Conservation (phyloP, 2,888 invertebrate species). For the Aphelenchoides bicaudatus region DNA sequence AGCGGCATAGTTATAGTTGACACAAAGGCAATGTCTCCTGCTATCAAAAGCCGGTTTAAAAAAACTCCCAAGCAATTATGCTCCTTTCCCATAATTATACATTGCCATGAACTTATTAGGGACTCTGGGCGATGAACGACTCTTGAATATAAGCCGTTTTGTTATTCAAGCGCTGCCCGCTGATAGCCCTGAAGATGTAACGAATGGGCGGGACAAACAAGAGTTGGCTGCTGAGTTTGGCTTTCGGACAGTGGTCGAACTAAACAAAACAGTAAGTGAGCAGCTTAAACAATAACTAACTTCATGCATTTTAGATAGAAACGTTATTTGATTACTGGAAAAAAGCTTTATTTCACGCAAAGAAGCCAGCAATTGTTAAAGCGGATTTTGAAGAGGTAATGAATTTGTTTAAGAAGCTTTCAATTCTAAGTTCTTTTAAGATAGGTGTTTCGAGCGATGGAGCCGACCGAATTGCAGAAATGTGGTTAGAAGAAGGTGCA, state of each 20-base stretch:
- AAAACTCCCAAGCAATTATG: too few species aligned
- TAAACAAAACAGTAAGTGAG: slow-evolving; percentile 4
- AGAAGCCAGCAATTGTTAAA: slow-evolving; percentile 3
- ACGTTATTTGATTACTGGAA: slow-evolving; percentile 6
- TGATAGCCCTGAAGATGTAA: neutral
- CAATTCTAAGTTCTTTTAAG: neutral
- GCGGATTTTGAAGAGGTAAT: slow-evolving; percentile 2
- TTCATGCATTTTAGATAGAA: slow-evolving; percentile 12
- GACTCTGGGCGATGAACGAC: too few species aligned
- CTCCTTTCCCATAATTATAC: too few species aligned
- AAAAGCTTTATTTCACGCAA: neutral
- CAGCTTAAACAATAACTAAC: neutral
- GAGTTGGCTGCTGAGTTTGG: neutral
- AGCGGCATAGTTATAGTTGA: too few species aligned
- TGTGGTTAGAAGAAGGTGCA: slow-evolving; percentile 14
- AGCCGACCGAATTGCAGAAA: neutral
- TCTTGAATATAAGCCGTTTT: neutral
- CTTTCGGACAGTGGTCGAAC: neutral
- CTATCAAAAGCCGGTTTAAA: too few species aligned
- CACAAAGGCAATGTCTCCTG: too few species aligned
- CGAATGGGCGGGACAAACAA: neutral
- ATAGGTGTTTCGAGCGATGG: neutral
- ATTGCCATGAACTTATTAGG: too few species aligned
- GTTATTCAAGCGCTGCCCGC: neutral
- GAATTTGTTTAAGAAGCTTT: neutral